These are phyloP conservation scores for Ditula angustiorana DNA, from an alignment of 2,888 invertebrate species.

Conservation along the genomic window DNA sequence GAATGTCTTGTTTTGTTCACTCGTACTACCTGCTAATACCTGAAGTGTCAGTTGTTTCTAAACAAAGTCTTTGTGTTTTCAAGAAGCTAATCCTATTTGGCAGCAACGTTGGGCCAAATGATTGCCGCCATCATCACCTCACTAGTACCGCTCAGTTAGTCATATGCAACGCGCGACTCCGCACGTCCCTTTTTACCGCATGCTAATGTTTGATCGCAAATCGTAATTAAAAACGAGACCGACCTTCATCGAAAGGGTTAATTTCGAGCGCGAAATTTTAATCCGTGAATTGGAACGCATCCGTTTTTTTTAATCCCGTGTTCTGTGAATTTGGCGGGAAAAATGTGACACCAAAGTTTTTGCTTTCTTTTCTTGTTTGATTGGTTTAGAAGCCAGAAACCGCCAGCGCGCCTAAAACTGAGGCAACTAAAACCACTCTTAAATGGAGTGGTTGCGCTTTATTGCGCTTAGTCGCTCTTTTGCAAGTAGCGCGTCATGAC, in stretches of 20 bases:
- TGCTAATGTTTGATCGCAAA: slow-evolving; percentile 6
- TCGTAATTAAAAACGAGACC: slow-evolving; percentile 12
- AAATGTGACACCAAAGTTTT: slow-evolving; percentile 26
- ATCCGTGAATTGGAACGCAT: slow-evolving; percentile 17
- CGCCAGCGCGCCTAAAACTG: no score
- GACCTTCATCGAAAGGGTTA: slow-evolving; percentile 27
- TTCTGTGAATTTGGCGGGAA: slow-evolving; percentile 3
- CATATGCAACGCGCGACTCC: slow-evolving; percentile 15
- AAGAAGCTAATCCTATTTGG: slow-evolving; percentile 22
- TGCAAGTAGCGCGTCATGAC: no score
- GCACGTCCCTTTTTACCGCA: slow-evolving; percentile 16
- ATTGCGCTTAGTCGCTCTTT: no score
- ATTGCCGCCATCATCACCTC: slow-evolving; percentile 25
- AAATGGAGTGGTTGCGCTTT: no score
- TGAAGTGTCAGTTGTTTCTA: not conserved
- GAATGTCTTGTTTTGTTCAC: not conserved
- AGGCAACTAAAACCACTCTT: no score
- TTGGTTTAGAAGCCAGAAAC: no score
- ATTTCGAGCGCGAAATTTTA: slow-evolving; percentile 11
- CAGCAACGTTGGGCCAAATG: slow-evolving; percentile 27
- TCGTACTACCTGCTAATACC: not conserved
- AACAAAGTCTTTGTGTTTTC: slow-evolving; percentile 17
- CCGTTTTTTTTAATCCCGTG: not conserved
- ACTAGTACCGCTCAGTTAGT: slow-evolving; percentile 24
- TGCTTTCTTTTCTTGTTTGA: not conserved